phyloP scores from a whole-genome alignment of 2,113 vertebrate genomes.

The Hypomesus transpacificus region DNA sequence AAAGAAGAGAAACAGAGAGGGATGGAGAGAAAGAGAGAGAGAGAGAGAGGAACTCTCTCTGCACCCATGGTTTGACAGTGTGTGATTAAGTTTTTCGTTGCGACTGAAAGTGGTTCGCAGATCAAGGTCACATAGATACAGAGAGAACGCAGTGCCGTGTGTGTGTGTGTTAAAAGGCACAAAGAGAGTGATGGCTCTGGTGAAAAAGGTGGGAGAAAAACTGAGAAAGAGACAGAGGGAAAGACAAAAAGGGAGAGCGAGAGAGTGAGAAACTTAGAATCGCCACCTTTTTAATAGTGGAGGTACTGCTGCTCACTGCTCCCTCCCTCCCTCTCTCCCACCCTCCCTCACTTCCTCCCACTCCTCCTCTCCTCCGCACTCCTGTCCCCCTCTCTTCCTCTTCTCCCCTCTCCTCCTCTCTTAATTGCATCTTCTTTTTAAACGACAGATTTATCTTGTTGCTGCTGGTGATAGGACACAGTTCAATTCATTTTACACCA shows the following conservation, averaged over 20 bases:
- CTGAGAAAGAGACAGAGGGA: background rate
- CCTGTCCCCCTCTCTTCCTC: background rate
- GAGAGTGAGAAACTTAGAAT: background rate
- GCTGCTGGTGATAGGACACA: conserved; percentile 49
- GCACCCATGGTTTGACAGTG: conserved; percentile 63
- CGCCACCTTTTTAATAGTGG: too few species aligned
- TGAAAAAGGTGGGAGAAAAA: background rate
- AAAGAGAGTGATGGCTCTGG: background rate
- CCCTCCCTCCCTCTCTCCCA: background rate
- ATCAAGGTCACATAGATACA: conserved; percentile 76
- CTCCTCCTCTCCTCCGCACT: background rate
- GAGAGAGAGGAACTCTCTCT: conserved; percentile 62
- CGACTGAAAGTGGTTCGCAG: conserved; percentile 73
- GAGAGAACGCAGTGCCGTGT: conserved; percentile 12
- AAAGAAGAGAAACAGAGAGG: conserved; percentile 18
- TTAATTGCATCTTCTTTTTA: conserved; percentile 54
- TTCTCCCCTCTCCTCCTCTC: conserved; percentile 24
- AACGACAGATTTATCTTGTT: conserved; percentile 59
- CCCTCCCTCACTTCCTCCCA: conserved; percentile 16
- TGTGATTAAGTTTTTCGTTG: conserved; percentile 81
- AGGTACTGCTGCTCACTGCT: too few species aligned
- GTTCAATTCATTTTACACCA: conserved; percentile 54
- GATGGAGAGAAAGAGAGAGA: conserved; percentile 65
- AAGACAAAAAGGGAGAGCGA: background rate
- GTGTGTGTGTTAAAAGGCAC: background rate